Percentiles rank a stretch among this genome's conserved stretches.
Evolutionary conservation across 2,888 invertebrate species (phyloP).

Genomic region (Hanleya hanleyi): DNA sequence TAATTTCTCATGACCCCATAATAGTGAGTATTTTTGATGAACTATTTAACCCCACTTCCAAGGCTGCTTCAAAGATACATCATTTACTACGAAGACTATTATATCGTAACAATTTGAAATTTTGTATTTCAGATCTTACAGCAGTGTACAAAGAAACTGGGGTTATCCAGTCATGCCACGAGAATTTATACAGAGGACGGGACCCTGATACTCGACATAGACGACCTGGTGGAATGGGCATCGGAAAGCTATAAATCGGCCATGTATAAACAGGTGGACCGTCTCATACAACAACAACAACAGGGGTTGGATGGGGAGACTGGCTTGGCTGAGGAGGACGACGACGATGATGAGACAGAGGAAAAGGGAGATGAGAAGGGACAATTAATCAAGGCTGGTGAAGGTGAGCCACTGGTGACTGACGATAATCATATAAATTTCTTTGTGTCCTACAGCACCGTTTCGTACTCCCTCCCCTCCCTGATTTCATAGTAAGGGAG

Average conservation of each 20-base stretch:
- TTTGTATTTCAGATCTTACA: slow-evolving; percentile 60
- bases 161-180: slow-evolving; percentile 63
- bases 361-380: slow-evolving; percentile 16
- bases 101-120: too few relatives aligned
- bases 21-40: too few relatives aligned
- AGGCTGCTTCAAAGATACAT: too few relatives aligned
- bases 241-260: slow-evolving; percentile 57
- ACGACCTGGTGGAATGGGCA: slow-evolving; percentile 69
- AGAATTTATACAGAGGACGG: slow-evolving; percentile 70
- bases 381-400: background rate
- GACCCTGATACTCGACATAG: slow-evolving; percentile 63
- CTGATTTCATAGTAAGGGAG: too few relatives aligned
- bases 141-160: slow-evolving; percentile 66
- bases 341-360: slow-evolving; percentile 36
- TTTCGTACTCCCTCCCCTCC: too few relatives aligned
- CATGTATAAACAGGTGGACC: slow-evolving; percentile 57
- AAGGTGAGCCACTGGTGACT: too few relatives aligned
- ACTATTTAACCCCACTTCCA: too few relatives aligned
- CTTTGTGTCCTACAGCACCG: too few relatives aligned
- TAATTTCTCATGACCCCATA: too few relatives aligned
- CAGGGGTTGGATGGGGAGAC: slow-evolving; percentile 28
- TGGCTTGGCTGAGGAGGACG: slow-evolving; percentile 34
- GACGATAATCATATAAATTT: too few relatives aligned
- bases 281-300: slow-evolving; percentile 24
- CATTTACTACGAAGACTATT: too few relatives aligned